These are phyloP conservation scores for Pantherophis alleghaniensis DNA, from an alignment of 2,797 vertebrate genomes.

Conservation along the genomic window DNA sequence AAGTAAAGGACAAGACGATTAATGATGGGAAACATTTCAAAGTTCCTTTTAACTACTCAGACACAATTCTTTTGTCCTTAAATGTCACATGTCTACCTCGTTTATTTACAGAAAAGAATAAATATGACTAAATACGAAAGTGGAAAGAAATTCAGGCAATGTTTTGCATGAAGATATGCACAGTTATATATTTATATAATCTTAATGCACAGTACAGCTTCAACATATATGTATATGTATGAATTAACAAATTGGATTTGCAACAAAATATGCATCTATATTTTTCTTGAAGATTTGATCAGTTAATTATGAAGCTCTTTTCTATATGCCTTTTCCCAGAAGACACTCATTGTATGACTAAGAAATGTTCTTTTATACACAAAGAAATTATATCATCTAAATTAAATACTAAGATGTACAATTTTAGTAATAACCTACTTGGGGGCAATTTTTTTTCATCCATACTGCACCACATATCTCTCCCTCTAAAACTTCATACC, in stretches of 20 bases:
- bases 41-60: background rate
- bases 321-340: too few species aligned
- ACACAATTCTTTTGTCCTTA: background rate
- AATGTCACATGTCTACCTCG: background rate
- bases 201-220: background rate
- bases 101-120: background rate
- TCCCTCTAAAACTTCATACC: background rate
- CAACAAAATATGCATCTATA: background rate
- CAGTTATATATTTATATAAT: background rate
- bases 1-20: background rate
- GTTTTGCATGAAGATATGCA: background rate
- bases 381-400: background rate
- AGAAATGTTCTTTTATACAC: background rate
- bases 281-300: background rate
- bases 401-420: background rate
- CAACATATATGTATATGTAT: background rate
- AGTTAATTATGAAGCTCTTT: background rate
- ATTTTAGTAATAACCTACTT: background rate
- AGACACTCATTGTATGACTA: background rate
- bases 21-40: background rate
- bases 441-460: background rate
- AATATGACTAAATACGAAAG: background rate
- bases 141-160: background rate
- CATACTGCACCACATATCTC: background rate
- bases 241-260: background rate